Conservation (phyloP, 2,888 invertebrate species). For the Ectemnius lituratus region DNA sequence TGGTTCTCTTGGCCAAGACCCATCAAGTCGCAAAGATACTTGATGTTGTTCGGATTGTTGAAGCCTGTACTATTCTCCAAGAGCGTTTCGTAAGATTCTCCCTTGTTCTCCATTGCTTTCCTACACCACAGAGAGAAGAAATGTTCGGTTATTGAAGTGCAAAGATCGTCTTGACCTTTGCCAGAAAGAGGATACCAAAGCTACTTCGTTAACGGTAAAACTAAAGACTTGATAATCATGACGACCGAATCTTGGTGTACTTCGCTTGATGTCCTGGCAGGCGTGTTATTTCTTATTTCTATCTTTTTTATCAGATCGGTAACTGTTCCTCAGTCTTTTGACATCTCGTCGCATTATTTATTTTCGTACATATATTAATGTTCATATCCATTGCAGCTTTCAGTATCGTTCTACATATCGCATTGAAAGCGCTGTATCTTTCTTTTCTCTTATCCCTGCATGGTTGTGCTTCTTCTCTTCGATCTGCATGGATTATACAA, state of each 20-base stretch:
- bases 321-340: constrained; percentile 25
- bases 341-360: constrained; percentile 47
- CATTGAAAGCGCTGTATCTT: background rate
- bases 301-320: constrained; percentile 12
- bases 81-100: constrained; percentile 88
- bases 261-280: constrained; percentile 28
- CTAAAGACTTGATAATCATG: constrained; percentile 65
- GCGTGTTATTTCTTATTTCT: constrained; percentile 26
- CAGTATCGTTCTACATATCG: constrained; percentile 26
- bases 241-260: constrained; percentile 48
- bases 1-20: constrained; percentile 85
- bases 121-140: constrained; percentile 79
- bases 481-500: constrained; percentile 63
- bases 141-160: constrained; percentile 52
- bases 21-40: constrained; percentile 87
- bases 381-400: constrained; percentile 37
- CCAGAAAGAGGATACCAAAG: constrained; percentile 65
- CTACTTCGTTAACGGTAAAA: constrained; percentile 73
- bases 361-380: constrained; percentile 16
- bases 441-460: constrained; percentile 33
- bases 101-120: constrained; percentile 89
- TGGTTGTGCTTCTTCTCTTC: constrained; percentile 48
- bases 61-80: constrained; percentile 91
- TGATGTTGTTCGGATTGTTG: constrained; percentile 93
- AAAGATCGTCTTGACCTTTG: constrained; percentile 54